Evolutionary conservation across 2,888 invertebrate species (phyloP), one percentile per base, ranked within the genome.

Genomic region (Furcula furcula): DNA sequence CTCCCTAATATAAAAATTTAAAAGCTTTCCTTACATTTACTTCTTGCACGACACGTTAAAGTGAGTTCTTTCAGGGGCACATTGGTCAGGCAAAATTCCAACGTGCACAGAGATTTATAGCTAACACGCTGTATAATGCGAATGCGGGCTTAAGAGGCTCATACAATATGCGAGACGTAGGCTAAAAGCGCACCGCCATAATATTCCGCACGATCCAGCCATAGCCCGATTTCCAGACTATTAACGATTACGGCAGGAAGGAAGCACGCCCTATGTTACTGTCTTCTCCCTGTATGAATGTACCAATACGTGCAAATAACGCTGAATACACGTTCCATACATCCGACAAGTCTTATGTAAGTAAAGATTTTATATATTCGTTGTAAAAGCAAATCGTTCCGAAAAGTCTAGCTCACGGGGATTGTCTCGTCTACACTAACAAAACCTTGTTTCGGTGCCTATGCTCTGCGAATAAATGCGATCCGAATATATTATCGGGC

Each of bases 401-500:
- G 58, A 64, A 72, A 65, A 67, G 65, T 68, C 59, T 69, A 65
- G 68, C 76, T 69, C 64, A 57, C 45, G 67, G 70, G 76, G 67
- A 79, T 74, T 74, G 76, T 75, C 71, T 76, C 72, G 64, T 62
- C 56, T 56, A 57, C 50, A 61, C 68, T 65, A 76, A 74, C 76
- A 73, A 74, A 82, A 79, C 76, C 82, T 78, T 74, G 80, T 86
- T 83, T 76, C 78, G 70, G 55, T 74, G 73, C 74, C 78, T 76
- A 80, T 77, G 70, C 68, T 76, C 65, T 55, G 54, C 63, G 76
- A 79, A 84, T 80, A 83, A 81, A 86, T 83, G 76, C 78, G 74
- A 84, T 84, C 72, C 65, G 85, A 85, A 86, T 85, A 81, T 83
- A 84, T 85, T 83, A 83, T 80, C 80, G 75, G 70, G 73, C 73